phyloP scores from a whole-genome alignment of 1,140 invertebrate species.

The Brachionus rubens region DNA sequence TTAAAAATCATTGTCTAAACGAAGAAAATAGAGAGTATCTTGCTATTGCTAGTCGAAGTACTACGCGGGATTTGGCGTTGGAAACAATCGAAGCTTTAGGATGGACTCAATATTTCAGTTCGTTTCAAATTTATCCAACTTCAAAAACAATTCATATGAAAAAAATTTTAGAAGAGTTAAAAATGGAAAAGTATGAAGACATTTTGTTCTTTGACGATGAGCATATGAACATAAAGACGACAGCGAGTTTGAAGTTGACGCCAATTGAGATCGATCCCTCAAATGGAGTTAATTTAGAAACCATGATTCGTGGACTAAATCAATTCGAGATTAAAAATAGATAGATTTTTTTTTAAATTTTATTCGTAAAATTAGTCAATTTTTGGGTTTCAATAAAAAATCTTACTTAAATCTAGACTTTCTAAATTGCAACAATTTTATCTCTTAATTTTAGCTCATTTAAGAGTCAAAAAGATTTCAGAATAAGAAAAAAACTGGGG shows the following conservation, averaged over 20 bases:
- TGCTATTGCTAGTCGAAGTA: conserved; percentile 28
- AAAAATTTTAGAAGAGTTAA: conserved; percentile 11
- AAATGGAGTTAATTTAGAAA: not conserved
- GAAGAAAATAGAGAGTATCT: not conserved
- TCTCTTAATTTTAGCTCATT: too few species aligned
- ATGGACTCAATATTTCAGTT: conserved; percentile 32
- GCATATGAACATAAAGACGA: not conserved
- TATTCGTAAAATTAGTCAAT: too few species aligned
- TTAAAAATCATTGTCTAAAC: conserved; percentile 15
- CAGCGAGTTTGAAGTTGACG: not conserved
- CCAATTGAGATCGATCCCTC: not conserved
- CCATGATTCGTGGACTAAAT: not conserved
- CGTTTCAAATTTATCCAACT: conserved; percentile 45
- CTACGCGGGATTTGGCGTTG: conserved; percentile 25
- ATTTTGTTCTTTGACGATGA: conserved; percentile 44
- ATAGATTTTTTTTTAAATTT: not conserved
- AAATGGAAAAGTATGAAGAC: not conserved
- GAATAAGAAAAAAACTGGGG: too few species aligned
- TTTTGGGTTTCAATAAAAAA: too few species aligned
- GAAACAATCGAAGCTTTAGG: conserved; percentile 24
- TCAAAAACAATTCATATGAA: conserved; percentile 22
- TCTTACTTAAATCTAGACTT: too few species aligned
- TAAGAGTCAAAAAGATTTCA: too few species aligned
- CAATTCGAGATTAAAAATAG: not conserved
- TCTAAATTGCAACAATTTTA: too few species aligned